phyloP scores from a whole-genome alignment of 2,888 invertebrate genomes.

The Dinocampus coccinellae region DNA sequence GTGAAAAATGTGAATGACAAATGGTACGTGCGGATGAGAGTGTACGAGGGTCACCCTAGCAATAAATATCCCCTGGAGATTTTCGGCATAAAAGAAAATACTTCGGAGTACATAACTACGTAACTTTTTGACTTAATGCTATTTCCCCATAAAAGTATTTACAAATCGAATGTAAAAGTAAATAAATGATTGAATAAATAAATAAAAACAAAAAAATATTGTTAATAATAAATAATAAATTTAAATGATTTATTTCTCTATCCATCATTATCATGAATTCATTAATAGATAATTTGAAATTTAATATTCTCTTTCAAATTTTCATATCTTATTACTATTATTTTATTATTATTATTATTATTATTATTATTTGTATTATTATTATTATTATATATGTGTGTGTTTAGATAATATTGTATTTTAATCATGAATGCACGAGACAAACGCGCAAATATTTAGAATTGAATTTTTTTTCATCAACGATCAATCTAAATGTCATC shows the following conservation, averaged over 20 bases:
- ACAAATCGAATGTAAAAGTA: not conserved
- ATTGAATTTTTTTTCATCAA: not conserved
- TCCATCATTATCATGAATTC: no score
- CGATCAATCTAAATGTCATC: slow-evolving; percentile 11
- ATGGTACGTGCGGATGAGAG: not conserved
- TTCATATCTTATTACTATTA: no score
- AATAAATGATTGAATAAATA: not conserved
- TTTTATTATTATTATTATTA: not conserved
- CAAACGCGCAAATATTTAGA: slow-evolving; percentile 1
- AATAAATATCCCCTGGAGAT: not conserved
- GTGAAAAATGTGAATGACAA: not conserved
- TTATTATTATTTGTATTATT: not conserved
- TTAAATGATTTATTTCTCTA: no score
- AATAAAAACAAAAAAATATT: not conserved
- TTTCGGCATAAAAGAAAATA: not conserved
- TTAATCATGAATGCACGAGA: not conserved
- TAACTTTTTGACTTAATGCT: not conserved
- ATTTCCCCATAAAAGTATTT: not conserved
- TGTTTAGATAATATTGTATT: not conserved
- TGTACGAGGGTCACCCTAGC: not conserved
- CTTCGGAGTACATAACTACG: not conserved
- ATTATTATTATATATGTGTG: not conserved
- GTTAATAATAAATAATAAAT: not conserved
- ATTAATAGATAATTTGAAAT: no score
- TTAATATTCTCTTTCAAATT: no score